These are phyloP conservation scores for Brachyistius frenatus DNA, from an alignment of 2,113 vertebrate species.

Conservation along the genomic window DNA sequence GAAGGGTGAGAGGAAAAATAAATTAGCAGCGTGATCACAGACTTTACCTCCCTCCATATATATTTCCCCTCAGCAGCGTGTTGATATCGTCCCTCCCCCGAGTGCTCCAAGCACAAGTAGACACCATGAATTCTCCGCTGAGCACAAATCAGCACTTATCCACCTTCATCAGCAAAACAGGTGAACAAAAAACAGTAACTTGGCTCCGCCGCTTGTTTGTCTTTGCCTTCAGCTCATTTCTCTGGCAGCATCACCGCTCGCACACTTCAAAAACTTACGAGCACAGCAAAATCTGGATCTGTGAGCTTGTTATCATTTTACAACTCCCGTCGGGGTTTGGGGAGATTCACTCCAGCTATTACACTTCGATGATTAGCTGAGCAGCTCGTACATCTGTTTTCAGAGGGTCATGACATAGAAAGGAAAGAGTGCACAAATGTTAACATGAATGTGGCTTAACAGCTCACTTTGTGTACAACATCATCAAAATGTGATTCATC, in stretches of 20 bases:
- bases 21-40: neutral
- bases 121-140: constrained; percentile 39
- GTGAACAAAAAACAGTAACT: constrained; percentile 32
- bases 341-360: neutral
- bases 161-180: constrained; percentile 62
- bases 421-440: neutral
- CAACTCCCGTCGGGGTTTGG: neutral
- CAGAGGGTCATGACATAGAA: neutral
- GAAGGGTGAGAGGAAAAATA: neutral
- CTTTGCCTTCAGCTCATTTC: constrained; percentile 58
- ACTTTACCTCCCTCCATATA: neutral
- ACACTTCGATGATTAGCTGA: neutral
- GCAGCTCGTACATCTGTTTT: neutral
- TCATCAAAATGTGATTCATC: too few relatives aligned
- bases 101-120: constrained; percentile 4
- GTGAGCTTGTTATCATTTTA: constrained; percentile 32
- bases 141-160: constrained; percentile 67
- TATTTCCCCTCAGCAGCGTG: too few relatives aligned
- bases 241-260: constrained; percentile 13
- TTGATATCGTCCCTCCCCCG: neutral
- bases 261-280: constrained; percentile 24
- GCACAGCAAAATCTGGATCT: constrained; percentile 30
- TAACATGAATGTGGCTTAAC: neutral
- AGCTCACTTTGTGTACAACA: too few relatives aligned
- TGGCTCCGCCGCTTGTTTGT: constrained; percentile 46